Conservation (phyloP, 2,888 invertebrate genomes). For the Limnephilus marmoratus region DNA sequence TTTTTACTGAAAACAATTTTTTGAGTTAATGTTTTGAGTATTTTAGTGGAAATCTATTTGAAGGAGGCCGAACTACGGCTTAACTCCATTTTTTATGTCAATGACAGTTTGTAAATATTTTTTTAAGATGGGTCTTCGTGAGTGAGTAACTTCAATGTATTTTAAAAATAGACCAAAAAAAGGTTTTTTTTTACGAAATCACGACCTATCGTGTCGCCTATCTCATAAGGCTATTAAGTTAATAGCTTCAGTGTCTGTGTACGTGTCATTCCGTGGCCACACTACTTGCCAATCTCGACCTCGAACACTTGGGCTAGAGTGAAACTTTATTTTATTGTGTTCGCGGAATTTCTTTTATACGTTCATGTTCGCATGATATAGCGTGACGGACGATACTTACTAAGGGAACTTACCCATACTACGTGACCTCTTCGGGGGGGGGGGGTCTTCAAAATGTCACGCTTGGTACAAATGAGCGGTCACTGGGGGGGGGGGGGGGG, state of each 20-base stretch:
- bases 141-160: neutral
- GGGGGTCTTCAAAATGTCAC: too few relatives aligned
- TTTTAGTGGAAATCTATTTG: too few relatives aligned
- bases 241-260: neutral
- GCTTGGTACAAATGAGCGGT: too few relatives aligned
- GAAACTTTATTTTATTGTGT: constrained; percentile 22
- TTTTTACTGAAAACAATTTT: neutral
- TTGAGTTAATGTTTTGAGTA: too few relatives aligned
- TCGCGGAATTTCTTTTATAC: constrained; percentile 22
- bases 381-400: neutral
- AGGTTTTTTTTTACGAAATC: neutral
- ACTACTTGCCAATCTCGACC: constrained; percentile 21
- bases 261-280: neutral
- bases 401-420: too few relatives aligned
- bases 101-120: neutral
- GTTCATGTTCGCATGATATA: neutral
- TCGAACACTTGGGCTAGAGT: neutral
- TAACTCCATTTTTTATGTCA: neutral
- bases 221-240: neutral
- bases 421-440: too few relatives aligned
- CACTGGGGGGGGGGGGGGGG: too few relatives aligned
- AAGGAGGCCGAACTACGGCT: too few relatives aligned
- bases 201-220: neutral
- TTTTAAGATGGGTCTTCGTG: neutral
- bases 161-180: neutral